Conservation (phyloP, 1,140 invertebrate species). For the Episyrphus balteatus region DNA sequence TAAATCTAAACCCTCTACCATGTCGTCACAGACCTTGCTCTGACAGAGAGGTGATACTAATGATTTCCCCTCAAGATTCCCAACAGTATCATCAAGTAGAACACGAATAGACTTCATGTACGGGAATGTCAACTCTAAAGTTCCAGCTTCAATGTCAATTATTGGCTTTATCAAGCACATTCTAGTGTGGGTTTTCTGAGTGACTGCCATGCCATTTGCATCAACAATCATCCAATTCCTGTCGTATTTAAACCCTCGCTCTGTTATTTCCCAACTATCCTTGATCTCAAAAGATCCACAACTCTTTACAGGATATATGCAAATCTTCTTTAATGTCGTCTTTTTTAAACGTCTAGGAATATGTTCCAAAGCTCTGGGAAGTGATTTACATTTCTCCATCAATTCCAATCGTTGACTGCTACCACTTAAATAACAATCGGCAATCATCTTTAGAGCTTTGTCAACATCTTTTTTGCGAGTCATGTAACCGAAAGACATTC, state of each 20-base stretch:
- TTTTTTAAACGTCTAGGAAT: slow-evolving; percentile 11
- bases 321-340: slow-evolving; percentile 48
- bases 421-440: slow-evolving; percentile 40
- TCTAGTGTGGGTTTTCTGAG: slow-evolving; percentile 72
- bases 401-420: slow-evolving; percentile 13
- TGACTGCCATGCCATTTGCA: slow-evolving; percentile 63
- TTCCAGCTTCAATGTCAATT: slow-evolving; percentile 49
- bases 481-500: slow-evolving; percentile 91
- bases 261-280: slow-evolving; percentile 58
- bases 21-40: slow-evolving; percentile 78
- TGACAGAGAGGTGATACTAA: slow-evolving; percentile 44
- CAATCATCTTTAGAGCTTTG: slow-evolving; percentile 61
- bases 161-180: slow-evolving; percentile 72
- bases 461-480: slow-evolving; percentile 64
- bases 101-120: slow-evolving; percentile 1
- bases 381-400: slow-evolving; percentile 13
- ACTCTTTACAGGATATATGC: slow-evolving; percentile 90
- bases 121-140: slow-evolving; percentile 52
- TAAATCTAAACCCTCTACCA: slow-evolving; percentile 68
- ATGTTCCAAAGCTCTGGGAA: slow-evolving; percentile 17
- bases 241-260: slow-evolving; percentile 74
- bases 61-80: not conserved
- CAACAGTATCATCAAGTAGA: slow-evolving; percentile 35
- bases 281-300: slow-evolving; percentile 65
- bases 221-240: slow-evolving; percentile 87